Percentiles rank a stretch among this genome's conserved stretches.
phyloP scores from a whole-genome alignment of 2,888 invertebrate species.

The Salticus scenicus region DNA sequence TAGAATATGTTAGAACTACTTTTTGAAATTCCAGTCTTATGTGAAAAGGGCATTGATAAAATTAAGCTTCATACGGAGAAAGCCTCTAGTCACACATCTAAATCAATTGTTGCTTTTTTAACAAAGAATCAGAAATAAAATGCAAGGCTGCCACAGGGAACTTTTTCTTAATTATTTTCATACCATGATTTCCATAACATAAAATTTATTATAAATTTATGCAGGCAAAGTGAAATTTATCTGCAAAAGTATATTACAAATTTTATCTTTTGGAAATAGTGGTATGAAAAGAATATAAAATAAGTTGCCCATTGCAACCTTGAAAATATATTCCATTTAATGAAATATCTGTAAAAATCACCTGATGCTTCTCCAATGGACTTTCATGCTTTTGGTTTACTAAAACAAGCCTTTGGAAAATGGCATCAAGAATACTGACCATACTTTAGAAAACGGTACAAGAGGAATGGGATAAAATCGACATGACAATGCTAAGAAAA shows the following conservation, averaged over 20 bases:
- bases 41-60: background rate
- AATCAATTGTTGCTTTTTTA: conserved; percentile 12
- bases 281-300: too few species aligned
- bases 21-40: conserved; percentile 16
- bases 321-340: background rate
- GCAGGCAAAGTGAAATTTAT: too few species aligned
- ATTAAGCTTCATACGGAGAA: conserved; percentile 4
- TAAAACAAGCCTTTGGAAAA: background rate
- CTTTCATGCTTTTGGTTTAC: background rate
- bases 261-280: too few species aligned
- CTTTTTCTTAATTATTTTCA: too few species aligned
- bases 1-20: conserved; percentile 1
- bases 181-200: too few species aligned
- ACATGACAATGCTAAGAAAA: background rate
- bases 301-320: too few species aligned
- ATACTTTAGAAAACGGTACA: background rate
- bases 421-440: background rate
- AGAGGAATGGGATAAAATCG: background rate
- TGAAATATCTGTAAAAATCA: background rate
- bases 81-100: conserved; percentile 20
- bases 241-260: too few species aligned
- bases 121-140: conserved; percentile 4
- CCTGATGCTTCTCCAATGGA: background rate
- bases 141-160: too few species aligned
- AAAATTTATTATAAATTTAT: too few species aligned